Conservation (phyloP, 2,113 vertebrate genomes). For the Coryphaenoides rupestris region DNA sequence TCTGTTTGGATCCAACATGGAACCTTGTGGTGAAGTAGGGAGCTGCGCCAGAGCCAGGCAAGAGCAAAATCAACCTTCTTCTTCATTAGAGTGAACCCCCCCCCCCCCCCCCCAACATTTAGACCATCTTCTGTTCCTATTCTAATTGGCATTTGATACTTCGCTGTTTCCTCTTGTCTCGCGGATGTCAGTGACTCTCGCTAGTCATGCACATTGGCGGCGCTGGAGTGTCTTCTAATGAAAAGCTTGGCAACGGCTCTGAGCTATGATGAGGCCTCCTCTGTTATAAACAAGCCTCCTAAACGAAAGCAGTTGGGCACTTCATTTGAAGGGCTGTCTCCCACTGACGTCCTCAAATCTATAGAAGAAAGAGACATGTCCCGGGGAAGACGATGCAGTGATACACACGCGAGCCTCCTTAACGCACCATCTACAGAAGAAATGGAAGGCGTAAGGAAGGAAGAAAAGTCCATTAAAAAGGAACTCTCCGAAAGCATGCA, state of each 20-base stretch:
- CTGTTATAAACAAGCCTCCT: conserved; percentile 47
- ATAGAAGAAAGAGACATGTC: conserved; percentile 27
- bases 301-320: conserved; percentile 53
- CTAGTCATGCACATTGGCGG: conserved; percentile 32
- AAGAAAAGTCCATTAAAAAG: conserved; percentile 25
- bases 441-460: neutral
- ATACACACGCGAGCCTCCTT: conserved; percentile 32
- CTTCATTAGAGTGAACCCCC: conserved; percentile 37
- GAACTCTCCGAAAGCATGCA: conserved; percentile 44
- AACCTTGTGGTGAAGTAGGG: conserved; percentile 42
- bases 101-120: too few relatives aligned
- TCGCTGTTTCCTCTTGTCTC: conserved; percentile 29
- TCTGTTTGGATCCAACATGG: conserved; percentile 45
- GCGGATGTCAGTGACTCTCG: conserved; percentile 34
- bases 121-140: conserved; percentile 38
- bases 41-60: conserved; percentile 40
- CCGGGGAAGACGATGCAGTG: conserved; percentile 30
- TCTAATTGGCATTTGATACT: conserved; percentile 53
- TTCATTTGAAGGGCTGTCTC: conserved; percentile 41
- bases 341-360: conserved; percentile 42
- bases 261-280: conserved; percentile 40
- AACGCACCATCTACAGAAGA: conserved; percentile 9
- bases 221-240: conserved; percentile 30
- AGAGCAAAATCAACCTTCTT: conserved; percentile 47
- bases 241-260: conserved; percentile 43